phyloP scores from a whole-genome alignment of 2,797 vertebrate genomes.

The Peromyscus aztecus region DNA sequence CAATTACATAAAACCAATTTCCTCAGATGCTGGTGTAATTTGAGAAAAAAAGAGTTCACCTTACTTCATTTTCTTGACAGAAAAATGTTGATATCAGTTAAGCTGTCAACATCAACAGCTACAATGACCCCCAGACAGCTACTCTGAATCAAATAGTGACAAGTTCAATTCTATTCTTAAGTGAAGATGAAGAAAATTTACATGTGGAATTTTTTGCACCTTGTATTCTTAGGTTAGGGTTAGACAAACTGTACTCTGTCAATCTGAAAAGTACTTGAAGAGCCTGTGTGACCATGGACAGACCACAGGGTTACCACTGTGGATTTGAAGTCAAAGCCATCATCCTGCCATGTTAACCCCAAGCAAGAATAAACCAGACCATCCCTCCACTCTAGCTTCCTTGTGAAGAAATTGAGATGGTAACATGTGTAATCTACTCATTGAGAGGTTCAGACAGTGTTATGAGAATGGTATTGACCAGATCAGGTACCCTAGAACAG shows the following conservation, averaged over 20 bases:
- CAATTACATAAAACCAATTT: constrained; percentile 29
- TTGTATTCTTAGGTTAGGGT: neutral
- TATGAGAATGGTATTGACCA: neutral
- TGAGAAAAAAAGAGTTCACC: neutral
- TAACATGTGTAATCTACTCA: neutral
- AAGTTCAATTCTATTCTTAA: neutral
- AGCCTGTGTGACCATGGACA: neutral
- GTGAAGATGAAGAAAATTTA: neutral
- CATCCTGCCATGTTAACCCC: neutral
- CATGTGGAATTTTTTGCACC: neutral
- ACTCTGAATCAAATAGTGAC: neutral
- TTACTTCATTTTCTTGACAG: neutral
- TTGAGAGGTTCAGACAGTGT: neutral
- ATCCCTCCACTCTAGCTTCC: neutral
- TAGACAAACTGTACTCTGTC: neutral
- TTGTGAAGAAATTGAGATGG: neutral
- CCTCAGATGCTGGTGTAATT: neutral
- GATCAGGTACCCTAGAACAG: neutral
- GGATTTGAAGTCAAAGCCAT: neutral
- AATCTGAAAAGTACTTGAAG: neutral
- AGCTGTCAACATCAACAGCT: neutral
- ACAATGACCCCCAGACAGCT: neutral
- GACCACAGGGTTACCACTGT: neutral
- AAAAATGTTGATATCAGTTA: neutral
- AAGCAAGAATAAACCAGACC: neutral